Evolutionary conservation across 2,888 invertebrate genomes (phyloP), one percentile per base, ranked within the genome.

Genomic region (Hyposoter didymator): DNA sequence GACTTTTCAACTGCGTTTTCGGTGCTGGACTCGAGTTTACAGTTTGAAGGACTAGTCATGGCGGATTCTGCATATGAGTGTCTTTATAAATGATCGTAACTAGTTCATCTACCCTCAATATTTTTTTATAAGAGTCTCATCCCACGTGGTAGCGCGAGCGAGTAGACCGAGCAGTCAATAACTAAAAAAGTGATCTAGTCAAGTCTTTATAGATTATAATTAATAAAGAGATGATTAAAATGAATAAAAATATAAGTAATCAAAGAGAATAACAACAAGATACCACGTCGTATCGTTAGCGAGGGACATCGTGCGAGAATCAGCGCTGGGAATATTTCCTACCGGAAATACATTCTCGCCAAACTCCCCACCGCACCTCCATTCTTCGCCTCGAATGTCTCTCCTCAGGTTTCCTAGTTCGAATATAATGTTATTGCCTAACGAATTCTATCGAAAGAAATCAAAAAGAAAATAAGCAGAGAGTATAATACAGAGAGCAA

Each of bases 51-150:
- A 59, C 14, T 59, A 28, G 14, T 59, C 59, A 12, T 59, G 28
- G 59, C 14, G 28, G 28, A 28, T 59, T 59, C 59, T 32, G 74
- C 47, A 69, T 81, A 74, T 14, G 45, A 45, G 49, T 55, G 19
- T 62, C 87, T 47, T 76, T 86, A 78, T 82, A 82, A 88, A 82
- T 87, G 81, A 78, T 85, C 88, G 90, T 91, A 91, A 87, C 90
- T 92, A 92, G 90, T 90, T 92, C 89, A 91, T 91, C 90, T 91
- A 89, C 89, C 89, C 90, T 90, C 89, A 90, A 91, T 93, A 93
- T 93, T 93, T 93, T 93, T 92, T 93, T 91, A 91, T 91, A 90
- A 91, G 83, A 89, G 88, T 90, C 90, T 90, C 90, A 90, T 90
- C 89, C 90, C 88, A 90, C 89, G 89, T 91, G 90, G 90, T 89